Base-by-base conservation (phyloP, 2,888 invertebrate genomes). In the Agrotis exclamationis region DNA sequence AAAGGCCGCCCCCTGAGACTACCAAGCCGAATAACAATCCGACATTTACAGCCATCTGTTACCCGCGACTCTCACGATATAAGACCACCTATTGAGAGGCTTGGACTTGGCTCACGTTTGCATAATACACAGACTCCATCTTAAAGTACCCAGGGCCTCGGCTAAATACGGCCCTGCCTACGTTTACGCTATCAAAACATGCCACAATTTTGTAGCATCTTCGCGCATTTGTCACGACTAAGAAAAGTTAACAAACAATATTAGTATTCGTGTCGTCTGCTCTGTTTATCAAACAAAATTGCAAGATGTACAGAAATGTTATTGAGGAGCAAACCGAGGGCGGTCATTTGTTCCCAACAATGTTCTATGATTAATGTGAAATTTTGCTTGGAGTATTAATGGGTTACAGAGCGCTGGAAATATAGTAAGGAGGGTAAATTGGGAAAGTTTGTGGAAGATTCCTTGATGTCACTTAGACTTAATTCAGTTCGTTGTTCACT, bases 231-330 rank as follows among this genome's bases (percentile, higher is more conserved):
- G 63, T 70, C 71, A 70, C 45, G 24, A 57, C 53, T 70, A 80
- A 80, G 65, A 7, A 66, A 65, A 58, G 47, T 78, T 64, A 59
- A 20, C 56, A 68, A 79, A 84, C 74, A 62, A 53, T 62, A 76
- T 83, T 83, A 78, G 85, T 85, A 84, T 85, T 80, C 83, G 20
- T 20, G 48, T 22, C 16, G 20, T 33, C 66, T 70, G 9, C 51
- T 58, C 68, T 80, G 78, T 84, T 76, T 85, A 83, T 77, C 74
- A 80, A 82, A 63, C 60, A 80, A 83, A 76, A 83, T 85, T 85
- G 80, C 78, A 84, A 80, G 78, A 58, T 71, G 71, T 79, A 76
- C 71, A 70, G 53, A 74, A 66, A 66, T 67, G 70, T 84, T 82
- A 84, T 84, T 72, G 80, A 72, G 71, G 74, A 53, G 24, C 68